Evolutionary conservation across 2,797 vertebrate genomes (phyloP), one percentile per base, ranked within the genome.

Genomic region (Pterois miles): DNA sequence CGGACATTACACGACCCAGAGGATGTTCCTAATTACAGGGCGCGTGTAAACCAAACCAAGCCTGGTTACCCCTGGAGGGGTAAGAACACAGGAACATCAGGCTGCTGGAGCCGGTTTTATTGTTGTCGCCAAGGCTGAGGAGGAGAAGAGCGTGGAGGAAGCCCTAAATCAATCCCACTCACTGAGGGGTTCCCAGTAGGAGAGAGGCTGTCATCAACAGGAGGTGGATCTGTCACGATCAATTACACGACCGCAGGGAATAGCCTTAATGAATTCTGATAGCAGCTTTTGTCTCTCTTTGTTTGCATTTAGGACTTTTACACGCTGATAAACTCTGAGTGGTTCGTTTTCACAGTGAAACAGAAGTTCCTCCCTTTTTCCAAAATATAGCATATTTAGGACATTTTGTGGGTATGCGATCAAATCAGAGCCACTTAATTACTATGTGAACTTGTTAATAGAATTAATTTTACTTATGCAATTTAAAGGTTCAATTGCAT

Each of bases 81-180:
- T 64, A 72, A 84, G 81, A 87, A 87, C 84, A 81, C 74, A 63
- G 76, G 70, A 81, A 83, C 81, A 85, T 92, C 87, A 91, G 89
- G 79, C 83, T n/a, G 79, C 83, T n/a, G 88, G 85, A 89, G 86
- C 76, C 82, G 53, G 64, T 90, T 92, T 91, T 90, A 90, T 84
- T 91, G 88, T 84, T 86, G 88, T 86, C 88, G 82, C 88, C 81
- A 89, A 78, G 83, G 82, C 88, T 68, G 81, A 80, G 75, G 48
- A 50, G 18, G 85, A 92, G 87, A 78, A 80, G 85, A 91, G 85
- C 22, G 56, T 14, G 69, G 80, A 92, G 92, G 93, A 94, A 93
- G 89, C 88, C 86, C 88, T 94, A 93, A 94, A 95, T 94, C 92
- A 94, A 91, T 92, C 91, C 85, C 75, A 81, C 90, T 91, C 84